phyloP scores from a whole-genome alignment of 1,140 invertebrate species.

The Ruditapes philippinarum region DNA sequence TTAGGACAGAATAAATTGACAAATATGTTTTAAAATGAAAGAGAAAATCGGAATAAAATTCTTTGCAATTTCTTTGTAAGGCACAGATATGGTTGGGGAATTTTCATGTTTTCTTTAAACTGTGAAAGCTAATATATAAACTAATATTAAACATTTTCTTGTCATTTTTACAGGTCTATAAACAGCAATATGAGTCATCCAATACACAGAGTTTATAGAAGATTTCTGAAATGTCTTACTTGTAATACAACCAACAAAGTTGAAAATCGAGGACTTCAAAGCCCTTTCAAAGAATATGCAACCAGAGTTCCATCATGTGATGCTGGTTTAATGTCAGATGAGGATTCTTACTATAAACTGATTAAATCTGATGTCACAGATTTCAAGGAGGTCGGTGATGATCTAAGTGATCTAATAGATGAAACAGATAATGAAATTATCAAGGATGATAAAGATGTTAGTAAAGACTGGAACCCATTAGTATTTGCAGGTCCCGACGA shows the following conservation, averaged over 20 bases:
- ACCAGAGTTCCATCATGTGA: too few species aligned
- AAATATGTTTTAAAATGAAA: too few species aligned
- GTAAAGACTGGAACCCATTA: background rate
- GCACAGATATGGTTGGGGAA: too few species aligned
- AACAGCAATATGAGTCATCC: constrained; percentile 26
- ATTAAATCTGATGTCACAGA: too few species aligned
- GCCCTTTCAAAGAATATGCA: background rate
- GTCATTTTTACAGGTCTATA: constrained; percentile 13
- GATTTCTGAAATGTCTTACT: background rate
- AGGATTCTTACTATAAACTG: too few species aligned
- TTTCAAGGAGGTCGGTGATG: background rate
- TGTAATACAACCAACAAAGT: background rate
- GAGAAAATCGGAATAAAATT: too few species aligned
- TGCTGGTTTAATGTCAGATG: too few species aligned
- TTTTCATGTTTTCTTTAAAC: too few species aligned
- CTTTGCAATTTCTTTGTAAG: too few species aligned
- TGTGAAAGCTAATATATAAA: too few species aligned
- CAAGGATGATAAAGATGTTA: background rate
- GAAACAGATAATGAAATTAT: background rate
- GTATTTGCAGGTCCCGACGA: background rate
- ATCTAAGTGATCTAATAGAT: background rate
- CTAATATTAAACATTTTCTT: background rate
- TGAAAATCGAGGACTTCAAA: background rate
- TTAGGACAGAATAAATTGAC: too few species aligned
- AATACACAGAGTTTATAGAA: constrained; percentile 3